Evolutionary conservation across 2,797 vertebrate species (phyloP).

Genomic region (Schizopygopsis pylzovi): DNA sequence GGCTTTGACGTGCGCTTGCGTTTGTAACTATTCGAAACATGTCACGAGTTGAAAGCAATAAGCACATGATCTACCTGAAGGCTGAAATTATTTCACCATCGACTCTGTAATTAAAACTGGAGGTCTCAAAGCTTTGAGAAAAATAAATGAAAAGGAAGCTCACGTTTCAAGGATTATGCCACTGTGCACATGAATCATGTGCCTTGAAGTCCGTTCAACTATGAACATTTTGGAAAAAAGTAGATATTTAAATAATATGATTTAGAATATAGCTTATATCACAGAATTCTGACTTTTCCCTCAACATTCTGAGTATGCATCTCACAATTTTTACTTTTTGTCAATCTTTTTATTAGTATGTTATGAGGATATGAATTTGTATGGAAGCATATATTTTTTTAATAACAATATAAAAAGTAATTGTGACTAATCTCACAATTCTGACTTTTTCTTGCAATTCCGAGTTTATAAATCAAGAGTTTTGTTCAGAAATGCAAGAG

Average conservation of each 20-base stretch:
- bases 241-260: background rate
- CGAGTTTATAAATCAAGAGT: background rate
- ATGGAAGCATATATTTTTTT: no score
- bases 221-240: background rate
- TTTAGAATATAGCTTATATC: background rate
- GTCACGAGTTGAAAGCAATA: slow-evolving; percentile 71
- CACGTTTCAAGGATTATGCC: slow-evolving; percentile 24
- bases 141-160: slow-evolving; percentile 28
- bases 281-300: background rate
- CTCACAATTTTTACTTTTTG: background rate
- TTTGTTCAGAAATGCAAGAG: no score
- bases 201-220: background rate
- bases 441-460: no score
- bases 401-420: no score
- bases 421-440: no score
- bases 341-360: background rate
- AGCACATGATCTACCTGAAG: slow-evolving; percentile 66
- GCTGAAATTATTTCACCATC: slow-evolving; percentile 64
- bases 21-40: slow-evolving; percentile 71
- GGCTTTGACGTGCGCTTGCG: slow-evolving; percentile 50
- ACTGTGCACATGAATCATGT: background rate
- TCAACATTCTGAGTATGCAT: background rate
- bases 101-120: slow-evolving; percentile 75
- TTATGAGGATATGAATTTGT: no score
- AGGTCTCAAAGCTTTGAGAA: slow-evolving; percentile 59